Evolutionary conservation across 2,113 vertebrate genomes (phyloP).

Genomic region (Callorhinus ursinus): DNA sequence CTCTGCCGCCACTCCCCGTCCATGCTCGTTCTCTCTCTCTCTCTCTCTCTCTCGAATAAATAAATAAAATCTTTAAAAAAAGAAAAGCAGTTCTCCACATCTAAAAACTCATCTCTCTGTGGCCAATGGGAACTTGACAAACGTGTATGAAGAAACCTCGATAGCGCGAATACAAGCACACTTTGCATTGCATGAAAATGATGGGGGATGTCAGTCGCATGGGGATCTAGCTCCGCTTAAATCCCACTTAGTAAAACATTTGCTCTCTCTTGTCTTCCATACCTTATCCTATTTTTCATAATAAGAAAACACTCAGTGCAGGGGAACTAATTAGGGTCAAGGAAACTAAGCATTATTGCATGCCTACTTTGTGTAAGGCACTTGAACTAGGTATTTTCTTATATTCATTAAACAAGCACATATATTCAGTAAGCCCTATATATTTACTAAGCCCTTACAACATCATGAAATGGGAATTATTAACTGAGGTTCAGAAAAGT

Average conservation of each 20-base stretch:
- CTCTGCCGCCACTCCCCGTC: background rate
- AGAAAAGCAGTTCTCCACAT: background rate
- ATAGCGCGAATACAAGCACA: accelerated
- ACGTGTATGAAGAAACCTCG: accelerated
- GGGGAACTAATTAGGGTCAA: background rate
- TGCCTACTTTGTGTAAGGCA: accelerated
- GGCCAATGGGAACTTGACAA: background rate
- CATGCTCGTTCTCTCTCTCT: no score
- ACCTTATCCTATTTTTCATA: background rate
- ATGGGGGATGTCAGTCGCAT: accelerated
- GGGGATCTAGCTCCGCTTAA: accelerated
- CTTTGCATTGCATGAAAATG: accelerated
- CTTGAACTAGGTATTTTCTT: background rate
- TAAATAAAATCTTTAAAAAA: background rate
- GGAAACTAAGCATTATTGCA: accelerated
- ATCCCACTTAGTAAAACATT: accelerated
- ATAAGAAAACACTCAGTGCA: background rate
- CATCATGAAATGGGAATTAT: background rate
- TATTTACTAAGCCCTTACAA: background rate
- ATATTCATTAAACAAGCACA: background rate
- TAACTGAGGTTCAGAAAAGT: background rate
- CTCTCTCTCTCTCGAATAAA: background rate
- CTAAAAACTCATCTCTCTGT: background rate
- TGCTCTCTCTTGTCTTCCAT: accelerated
- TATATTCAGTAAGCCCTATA: no score